Conservation (phyloP, 2,888 invertebrate species). For the Agonum fuliginosum region DNA sequence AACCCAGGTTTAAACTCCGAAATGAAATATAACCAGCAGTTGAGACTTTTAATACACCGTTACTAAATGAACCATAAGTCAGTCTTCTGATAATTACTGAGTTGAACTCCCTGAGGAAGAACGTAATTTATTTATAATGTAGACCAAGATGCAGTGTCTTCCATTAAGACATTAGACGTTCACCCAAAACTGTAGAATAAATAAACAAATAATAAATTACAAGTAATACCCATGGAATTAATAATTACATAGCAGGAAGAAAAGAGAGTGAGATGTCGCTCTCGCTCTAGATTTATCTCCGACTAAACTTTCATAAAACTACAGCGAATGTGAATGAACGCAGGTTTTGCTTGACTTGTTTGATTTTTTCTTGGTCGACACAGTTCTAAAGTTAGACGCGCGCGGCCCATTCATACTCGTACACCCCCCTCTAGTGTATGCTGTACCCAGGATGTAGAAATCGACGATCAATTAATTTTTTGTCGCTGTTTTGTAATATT, state of each 20-base stretch:
- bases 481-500: slow-evolving; percentile 47
- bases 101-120: slow-evolving; percentile 28
- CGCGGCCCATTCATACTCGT: slow-evolving; percentile 65
- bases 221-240: slow-evolving; percentile 46
- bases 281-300: slow-evolving; percentile 41
- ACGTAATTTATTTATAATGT: slow-evolving; percentile 36
- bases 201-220: slow-evolving; percentile 43
- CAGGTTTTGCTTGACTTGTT: slow-evolving; percentile 37
- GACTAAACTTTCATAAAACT: slow-evolving; percentile 38
- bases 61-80: slow-evolving; percentile 21
- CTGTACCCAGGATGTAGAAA: slow-evolving; percentile 62
- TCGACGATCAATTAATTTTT: slow-evolving; percentile 59
- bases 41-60: slow-evolving; percentile 9
- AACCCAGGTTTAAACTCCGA: background rate
- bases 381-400: slow-evolving; percentile 52
- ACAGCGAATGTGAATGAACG: slow-evolving; percentile 51
- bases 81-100: slow-evolving; percentile 18
- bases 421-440: slow-evolving; percentile 41
- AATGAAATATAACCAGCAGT: background rate
- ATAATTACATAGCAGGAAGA: slow-evolving; percentile 49
- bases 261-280: slow-evolving; percentile 11
- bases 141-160: background rate
- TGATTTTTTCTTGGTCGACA: slow-evolving; percentile 41
- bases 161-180: slow-evolving; percentile 39
- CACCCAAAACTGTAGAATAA: slow-evolving; percentile 24